Base-by-base conservation (phyloP, 2,888 invertebrate species). In the Neoscelio sp. region DNA sequence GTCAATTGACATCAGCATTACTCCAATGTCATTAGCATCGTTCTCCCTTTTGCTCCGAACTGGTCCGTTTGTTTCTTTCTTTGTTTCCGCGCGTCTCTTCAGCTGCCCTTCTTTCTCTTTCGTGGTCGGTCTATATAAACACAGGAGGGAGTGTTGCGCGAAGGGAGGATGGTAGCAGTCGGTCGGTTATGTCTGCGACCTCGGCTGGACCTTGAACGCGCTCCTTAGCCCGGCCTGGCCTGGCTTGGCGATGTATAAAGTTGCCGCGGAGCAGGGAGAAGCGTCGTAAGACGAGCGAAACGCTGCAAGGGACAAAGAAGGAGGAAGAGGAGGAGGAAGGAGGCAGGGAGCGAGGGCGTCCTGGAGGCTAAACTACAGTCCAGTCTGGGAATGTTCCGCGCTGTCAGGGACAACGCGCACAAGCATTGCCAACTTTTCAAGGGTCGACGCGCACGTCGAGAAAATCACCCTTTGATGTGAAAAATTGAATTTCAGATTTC, bases 121-220 rank as follows among this genome's bases (percentile, higher is more conserved):
- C 54, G 48, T 67, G 30, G 23, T 42, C 78, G 56, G 40, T 65
- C 65, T 76, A 76, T 70, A 77, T 70, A 77, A 70, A 76, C 52
- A 54, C 28, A 68, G 48, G 80, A 56, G 73, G 76, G 78, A 65
- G 74, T 44, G 62, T 80, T 64, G 70, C 44, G 30, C 56, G 65
- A 77, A 74, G 80, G 78, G 80, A 78, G 68, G 75, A 62, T 73
- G 60, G 68, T 75, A 75, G 75, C 75, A 46, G 75, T 76, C 62
- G 76, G 80, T 80, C 68, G 74, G 75, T 74, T 80, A 68, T 76
- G 78, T 78, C 80, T 80, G 80, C 78, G 80, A 80, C 78, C 80
- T 80, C 78, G 80, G 65, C 54, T 74, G 80, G 80, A 77, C 80
- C 80, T 81, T 81, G 80, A 81, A 81, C 80, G 80, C 80, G 78